These are phyloP conservation scores for Rhinella marina DNA, from an alignment of 2,797 vertebrate genomes.

Conservation along the genomic window DNA sequence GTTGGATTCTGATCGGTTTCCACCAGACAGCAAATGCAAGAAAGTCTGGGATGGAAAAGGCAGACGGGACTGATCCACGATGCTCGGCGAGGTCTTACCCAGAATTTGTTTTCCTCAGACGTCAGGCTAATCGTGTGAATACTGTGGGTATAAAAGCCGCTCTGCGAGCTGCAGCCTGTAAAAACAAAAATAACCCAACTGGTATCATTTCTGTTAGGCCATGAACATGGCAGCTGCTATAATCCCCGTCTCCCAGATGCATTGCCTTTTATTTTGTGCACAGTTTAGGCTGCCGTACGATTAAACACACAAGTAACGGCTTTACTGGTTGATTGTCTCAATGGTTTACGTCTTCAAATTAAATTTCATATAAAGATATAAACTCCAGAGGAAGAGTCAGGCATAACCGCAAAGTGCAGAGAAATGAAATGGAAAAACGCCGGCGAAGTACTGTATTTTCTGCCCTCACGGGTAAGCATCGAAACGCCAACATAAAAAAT, in stretches of 20 bases:
- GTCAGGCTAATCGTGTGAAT: conserved; percentile 13
- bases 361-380: conserved; percentile 47
- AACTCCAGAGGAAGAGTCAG: not conserved
- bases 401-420: conserved; percentile 22
- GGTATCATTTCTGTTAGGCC: conserved; percentile 33
- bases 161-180: not conserved
- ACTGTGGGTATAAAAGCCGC: not conserved
- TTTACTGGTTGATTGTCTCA: conserved; percentile 43
- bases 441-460: not conserved
- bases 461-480: not conserved
- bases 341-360: conserved; percentile 38
- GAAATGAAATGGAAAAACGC: conserved; percentile 13
- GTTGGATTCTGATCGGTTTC: not conserved
- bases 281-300: conserved; percentile 6
- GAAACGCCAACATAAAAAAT: not conserved
- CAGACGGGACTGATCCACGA: not conserved
- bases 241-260: conserved; percentile 38
- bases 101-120: conserved; percentile 20
- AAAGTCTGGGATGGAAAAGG: not conserved
- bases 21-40: not conserved
- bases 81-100: not conserved
- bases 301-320: conserved; percentile 46
- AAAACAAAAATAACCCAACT: conserved; percentile 37
- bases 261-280: conserved; percentile 28
- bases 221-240: conserved; percentile 54